Conservation (phyloP, 2,888 invertebrate species). For the Periphyllus acericola region DNA sequence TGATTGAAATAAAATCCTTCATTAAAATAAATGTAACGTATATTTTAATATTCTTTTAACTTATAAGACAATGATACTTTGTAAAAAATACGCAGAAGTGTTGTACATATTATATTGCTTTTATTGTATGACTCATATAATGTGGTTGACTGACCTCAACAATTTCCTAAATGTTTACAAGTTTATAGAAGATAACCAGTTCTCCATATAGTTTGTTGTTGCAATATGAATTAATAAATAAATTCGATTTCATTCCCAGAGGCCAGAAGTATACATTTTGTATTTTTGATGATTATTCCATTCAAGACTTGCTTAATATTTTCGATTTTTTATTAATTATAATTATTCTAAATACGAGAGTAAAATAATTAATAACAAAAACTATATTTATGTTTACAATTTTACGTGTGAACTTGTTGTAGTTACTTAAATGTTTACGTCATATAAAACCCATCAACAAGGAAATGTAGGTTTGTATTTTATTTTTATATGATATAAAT, state of each 20-base stretch:
- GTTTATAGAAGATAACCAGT: neutral
- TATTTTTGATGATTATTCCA: no score
- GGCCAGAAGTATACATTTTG: neutral
- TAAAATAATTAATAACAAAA: no score
- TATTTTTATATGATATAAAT: no score
- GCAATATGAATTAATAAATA: neutral
- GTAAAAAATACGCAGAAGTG: neutral
- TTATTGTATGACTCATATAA: slow-evolving; percentile 24
- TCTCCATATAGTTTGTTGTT: slow-evolving; percentile 12
- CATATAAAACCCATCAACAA: no score
- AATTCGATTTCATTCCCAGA: neutral
- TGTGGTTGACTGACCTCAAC: slow-evolving; percentile 12
- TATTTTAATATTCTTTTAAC: neutral
- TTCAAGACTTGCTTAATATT: no score
- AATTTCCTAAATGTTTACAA: neutral
- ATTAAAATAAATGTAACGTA: neutral
- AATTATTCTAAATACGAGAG: no score
- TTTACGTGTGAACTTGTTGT: no score
- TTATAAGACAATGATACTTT: neutral
- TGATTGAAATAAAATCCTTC: no score
- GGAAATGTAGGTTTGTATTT: no score
- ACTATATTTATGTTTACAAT: no score
- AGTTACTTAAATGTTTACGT: no score
- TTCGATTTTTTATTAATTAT: no score
- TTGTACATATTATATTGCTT: neutral